Evolutionary conservation across 2,113 vertebrate species (phyloP).

Genomic region (Dasyornis broadbenti): DNA sequence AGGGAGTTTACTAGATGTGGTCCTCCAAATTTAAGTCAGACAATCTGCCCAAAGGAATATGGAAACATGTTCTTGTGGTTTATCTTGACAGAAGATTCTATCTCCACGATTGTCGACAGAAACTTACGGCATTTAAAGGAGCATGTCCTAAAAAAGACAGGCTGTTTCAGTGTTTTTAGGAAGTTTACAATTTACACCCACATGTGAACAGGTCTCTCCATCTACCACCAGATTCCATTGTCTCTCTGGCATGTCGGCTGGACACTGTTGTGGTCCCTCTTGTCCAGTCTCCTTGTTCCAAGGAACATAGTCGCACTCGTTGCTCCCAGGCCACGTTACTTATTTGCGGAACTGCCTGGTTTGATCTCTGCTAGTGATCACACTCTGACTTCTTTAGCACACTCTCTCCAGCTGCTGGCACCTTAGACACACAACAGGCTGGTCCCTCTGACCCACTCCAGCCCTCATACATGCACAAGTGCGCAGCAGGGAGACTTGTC

Average conservation of each 20-base stretch:
- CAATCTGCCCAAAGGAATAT: background rate
- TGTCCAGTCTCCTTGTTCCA: background rate
- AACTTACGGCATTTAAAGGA: background rate
- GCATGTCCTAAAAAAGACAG: background rate
- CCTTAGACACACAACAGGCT: background rate
- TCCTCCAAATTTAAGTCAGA: background rate
- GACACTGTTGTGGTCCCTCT: background rate
- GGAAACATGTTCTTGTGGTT: background rate
- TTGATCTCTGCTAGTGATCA: background rate
- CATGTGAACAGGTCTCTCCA: background rate
- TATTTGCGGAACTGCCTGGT: background rate
- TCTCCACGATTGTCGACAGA: background rate
- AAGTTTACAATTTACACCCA: background rate
- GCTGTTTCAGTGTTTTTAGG: background rate
- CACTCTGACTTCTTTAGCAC: background rate
- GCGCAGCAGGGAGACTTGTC: background rate
- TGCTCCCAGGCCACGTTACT: background rate
- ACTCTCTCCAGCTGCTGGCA: background rate
- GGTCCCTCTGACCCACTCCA: background rate
- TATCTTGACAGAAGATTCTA: background rate
- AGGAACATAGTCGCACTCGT: rapidly evolving
- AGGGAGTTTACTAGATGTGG: background rate
- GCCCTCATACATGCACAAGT: too few species aligned
- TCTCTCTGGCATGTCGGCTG: background rate
- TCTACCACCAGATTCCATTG: background rate